Conservation (phyloP, 1,140 invertebrate genomes). For the Argopecten irradians region DNA sequence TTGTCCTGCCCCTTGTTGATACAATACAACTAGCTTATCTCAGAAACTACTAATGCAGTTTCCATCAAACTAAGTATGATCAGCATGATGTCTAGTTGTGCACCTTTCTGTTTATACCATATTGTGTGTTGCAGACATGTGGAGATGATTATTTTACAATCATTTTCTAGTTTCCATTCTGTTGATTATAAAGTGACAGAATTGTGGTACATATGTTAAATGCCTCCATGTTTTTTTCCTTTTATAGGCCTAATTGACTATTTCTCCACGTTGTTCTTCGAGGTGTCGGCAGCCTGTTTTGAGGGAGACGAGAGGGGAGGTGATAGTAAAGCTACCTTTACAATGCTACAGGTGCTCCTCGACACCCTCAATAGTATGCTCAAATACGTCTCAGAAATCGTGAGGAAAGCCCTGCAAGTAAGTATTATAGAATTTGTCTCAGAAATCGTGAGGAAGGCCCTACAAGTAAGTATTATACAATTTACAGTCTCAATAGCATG, state of each 20-base stretch:
- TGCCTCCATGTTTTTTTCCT: constrained; percentile 26
- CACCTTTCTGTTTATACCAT: too few relatives aligned
- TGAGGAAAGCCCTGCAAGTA: constrained; percentile 75
- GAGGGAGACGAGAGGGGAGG: constrained; percentile 63
- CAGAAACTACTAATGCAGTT: too few relatives aligned
- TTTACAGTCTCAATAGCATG: too few relatives aligned
- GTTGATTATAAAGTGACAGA: too few relatives aligned
- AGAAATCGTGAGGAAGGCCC: constrained; percentile 74
- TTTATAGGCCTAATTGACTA: constrained; percentile 72
- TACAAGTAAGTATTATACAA: constrained; percentile 72
- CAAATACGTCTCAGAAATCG: constrained; percentile 75
- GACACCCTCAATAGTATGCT: constrained; percentile 71
- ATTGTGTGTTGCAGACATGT: too few relatives aligned
- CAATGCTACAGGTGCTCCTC: constrained; percentile 69
- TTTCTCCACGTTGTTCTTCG: constrained; percentile 68
- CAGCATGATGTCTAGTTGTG: too few relatives aligned
- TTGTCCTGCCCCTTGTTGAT: too few relatives aligned
- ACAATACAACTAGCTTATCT: too few relatives aligned
- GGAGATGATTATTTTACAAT: too few relatives aligned
- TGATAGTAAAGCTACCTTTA: constrained; percentile 63
- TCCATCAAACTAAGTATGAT: too few relatives aligned
- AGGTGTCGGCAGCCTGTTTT: constrained; percentile 67
- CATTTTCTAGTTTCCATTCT: too few relatives aligned
- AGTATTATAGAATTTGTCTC: constrained; percentile 72
- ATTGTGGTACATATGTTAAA: too few relatives aligned